Evolutionary conservation across 2,888 invertebrate species (phyloP).

Genomic region (Chymomyza fuscimana): DNA sequence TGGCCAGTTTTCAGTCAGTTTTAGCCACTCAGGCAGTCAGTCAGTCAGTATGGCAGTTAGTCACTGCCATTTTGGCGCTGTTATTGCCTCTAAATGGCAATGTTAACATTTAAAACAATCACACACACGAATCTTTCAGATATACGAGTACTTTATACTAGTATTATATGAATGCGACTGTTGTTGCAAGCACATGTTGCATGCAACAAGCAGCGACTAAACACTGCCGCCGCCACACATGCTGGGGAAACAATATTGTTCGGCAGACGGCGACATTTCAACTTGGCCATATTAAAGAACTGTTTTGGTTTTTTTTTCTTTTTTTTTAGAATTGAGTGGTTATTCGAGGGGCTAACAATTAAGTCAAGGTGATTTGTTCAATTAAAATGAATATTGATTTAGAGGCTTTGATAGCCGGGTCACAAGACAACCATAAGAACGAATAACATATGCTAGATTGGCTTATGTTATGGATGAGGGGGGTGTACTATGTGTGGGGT

Average conservation of each 20-base stretch:
- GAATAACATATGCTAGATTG: slow-evolving; percentile 28
- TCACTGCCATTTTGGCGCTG: slow-evolving; percentile 71
- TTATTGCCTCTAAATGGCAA: slow-evolving; percentile 75
- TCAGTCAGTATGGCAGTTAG: slow-evolving; percentile 16
- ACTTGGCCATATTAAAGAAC: slow-evolving; percentile 61
- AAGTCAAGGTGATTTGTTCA: slow-evolving; percentile 73
- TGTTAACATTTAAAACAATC: slow-evolving; percentile 74
- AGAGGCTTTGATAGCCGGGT: slow-evolving; percentile 51
- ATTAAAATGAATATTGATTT: slow-evolving; percentile 71
- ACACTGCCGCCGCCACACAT: slow-evolving; percentile 28
- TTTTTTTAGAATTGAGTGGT: slow-evolving; percentile 4
- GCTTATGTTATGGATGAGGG: not conserved
- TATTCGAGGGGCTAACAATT: slow-evolving; percentile 45
- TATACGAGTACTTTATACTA: slow-evolving; percentile 17
- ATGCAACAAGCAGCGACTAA: slow-evolving; percentile 39
- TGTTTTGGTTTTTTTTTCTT: slow-evolving; percentile 12
- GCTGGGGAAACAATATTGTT: slow-evolving; percentile 24
- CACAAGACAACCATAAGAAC: slow-evolving; percentile 11
- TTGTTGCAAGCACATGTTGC: slow-evolving; percentile 52
- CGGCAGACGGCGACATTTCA: not conserved
- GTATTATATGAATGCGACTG: not conserved
- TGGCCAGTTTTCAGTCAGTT: not conserved
- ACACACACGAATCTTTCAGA: slow-evolving; percentile 58
- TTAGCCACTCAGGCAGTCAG: slow-evolving; percentile 10
- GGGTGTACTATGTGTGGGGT: not conserved